phyloP scores from a whole-genome alignment of 2,888 invertebrate species.

The Dinocampus coccinellae region DNA sequence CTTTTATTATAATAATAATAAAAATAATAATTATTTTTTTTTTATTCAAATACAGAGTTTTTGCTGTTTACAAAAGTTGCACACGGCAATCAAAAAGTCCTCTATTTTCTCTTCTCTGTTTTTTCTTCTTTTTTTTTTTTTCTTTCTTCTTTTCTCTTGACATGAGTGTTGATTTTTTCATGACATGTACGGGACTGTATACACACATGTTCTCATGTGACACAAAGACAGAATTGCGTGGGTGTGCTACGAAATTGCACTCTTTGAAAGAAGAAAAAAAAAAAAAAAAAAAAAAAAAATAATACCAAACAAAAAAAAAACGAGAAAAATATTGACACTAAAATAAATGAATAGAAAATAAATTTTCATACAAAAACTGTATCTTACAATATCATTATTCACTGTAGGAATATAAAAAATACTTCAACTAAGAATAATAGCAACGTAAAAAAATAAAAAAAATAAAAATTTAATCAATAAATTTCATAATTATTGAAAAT shows the following conservation, averaged over 20 bases:
- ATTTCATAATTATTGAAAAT: too few relatives aligned
- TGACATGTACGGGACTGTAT: constrained; percentile 8
- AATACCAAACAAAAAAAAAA: constrained; percentile 12
- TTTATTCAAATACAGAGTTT: constrained; percentile 10
- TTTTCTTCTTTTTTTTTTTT: background rate
- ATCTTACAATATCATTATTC: too few relatives aligned
- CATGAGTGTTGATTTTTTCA: constrained; percentile 27
- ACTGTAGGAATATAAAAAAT: too few relatives aligned
- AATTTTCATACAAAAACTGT: too few relatives aligned
- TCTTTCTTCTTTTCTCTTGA: background rate
- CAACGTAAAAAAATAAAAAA: too few relatives aligned
- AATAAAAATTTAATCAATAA: too few relatives aligned
- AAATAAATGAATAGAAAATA: constrained; percentile 47
- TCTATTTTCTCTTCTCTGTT: background rate
- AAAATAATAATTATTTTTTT: too few relatives aligned
- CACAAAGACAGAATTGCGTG: constrained; percentile 9
- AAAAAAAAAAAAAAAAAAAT: background rate
- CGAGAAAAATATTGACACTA: constrained; percentile 18
- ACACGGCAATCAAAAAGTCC: constrained; percentile 13
- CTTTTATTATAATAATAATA: too few relatives aligned
- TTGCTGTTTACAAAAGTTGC: background rate
- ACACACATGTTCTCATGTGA: background rate
- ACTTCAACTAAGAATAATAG: background rate
- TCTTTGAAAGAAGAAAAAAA: constrained; percentile 12
- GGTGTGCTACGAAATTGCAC: constrained; percentile 1